Base-by-base conservation (phyloP, 2,888 invertebrate species). In the Epistrophe eligans region DNA sequence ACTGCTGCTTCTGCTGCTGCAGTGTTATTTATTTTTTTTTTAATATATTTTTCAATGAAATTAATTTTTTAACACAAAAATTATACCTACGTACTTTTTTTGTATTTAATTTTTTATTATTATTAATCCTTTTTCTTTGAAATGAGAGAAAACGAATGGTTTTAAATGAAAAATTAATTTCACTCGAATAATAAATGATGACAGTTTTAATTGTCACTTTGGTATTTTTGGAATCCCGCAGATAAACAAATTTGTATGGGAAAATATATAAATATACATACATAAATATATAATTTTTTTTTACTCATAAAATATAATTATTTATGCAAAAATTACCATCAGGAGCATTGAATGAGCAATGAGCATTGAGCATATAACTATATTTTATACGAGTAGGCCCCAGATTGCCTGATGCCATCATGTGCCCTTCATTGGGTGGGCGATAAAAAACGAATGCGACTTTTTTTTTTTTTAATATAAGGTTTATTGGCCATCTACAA, bases 201-300 rank as follows among this genome's bases (percentile, higher is more conserved):
- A 71, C 87, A 72, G 71, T 79, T 83, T 87, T 83, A 87, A 87
- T 83, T 83, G 87, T 87, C 87, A 87, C 83, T 83, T 72, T 67
- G 87, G 87, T 87, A 87, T 87, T 87, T 87, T 87, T 83, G 87
- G 87, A 87, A 87, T 87, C 28, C 67, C 74, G 43, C 76, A 76
- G 74, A 87, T 83, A 87, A 87, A 87, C 83, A 87, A 83, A 87
- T 79, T 83, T 83, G 83, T 79, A 70, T 83, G 83, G 79, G 79
- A 71, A 87, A 76, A 79, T 79, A 76, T 76, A 55, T 73, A 73
- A 81, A 77, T 17, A 13, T 38, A n/a, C n/a, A n/a, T n/a, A n/a
- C n/a, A n/a, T 32, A 32, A 8, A 15, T 50, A 10, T 67, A 62
- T 24, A 73, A 2, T 58, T 67, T 58, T 67, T 28, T 71, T 24